phyloP scores from a whole-genome alignment of 2,888 invertebrate genomes.

The Gasteruption jaculator region DNA sequence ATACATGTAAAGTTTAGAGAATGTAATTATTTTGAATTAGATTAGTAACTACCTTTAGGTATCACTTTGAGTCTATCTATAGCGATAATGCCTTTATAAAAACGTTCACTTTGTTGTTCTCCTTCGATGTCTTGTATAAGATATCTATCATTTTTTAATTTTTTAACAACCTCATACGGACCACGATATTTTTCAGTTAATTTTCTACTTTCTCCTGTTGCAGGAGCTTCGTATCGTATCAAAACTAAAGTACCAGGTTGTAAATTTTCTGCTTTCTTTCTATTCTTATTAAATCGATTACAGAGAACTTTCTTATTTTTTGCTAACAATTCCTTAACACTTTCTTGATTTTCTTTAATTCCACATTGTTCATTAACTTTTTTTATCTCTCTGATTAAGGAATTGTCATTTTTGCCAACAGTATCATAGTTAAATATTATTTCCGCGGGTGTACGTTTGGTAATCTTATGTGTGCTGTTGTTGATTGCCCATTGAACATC shows the following conservation, averaged over 20 bases:
- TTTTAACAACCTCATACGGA: constrained; percentile 14
- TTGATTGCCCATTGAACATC: constrained; percentile 22
- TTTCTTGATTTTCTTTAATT: constrained; percentile 12
- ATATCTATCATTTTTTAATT: constrained; percentile 6
- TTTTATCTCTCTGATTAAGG: constrained; percentile 2
- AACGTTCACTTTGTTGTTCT: not conserved
- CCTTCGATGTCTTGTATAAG: not conserved
- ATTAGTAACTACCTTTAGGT: not conserved
- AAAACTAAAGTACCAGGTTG: constrained; percentile 10
- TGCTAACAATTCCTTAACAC: constrained; percentile 11
- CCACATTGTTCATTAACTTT: constrained; percentile 13
- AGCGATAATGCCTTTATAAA: constrained; percentile 2
- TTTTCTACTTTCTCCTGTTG: constrained; percentile 13
- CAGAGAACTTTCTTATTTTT: not conserved
- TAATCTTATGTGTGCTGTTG: constrained; percentile 23
- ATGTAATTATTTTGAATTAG: too few species aligned
- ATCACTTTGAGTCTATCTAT: not conserved
- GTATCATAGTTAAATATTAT: constrained; percentile 15
- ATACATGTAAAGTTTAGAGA: too few species aligned
- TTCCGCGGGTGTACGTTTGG: constrained; percentile 19
- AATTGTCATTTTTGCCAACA: constrained; percentile 4
- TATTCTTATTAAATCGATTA: constrained; percentile 6
- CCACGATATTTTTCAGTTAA: constrained; percentile 12
- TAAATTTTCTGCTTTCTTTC: not conserved
- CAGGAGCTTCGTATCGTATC: constrained; percentile 9